These are phyloP conservation scores for Deilephila porcellus DNA, from an alignment of 2,888 invertebrate genomes.

Conservation along the genomic window DNA sequence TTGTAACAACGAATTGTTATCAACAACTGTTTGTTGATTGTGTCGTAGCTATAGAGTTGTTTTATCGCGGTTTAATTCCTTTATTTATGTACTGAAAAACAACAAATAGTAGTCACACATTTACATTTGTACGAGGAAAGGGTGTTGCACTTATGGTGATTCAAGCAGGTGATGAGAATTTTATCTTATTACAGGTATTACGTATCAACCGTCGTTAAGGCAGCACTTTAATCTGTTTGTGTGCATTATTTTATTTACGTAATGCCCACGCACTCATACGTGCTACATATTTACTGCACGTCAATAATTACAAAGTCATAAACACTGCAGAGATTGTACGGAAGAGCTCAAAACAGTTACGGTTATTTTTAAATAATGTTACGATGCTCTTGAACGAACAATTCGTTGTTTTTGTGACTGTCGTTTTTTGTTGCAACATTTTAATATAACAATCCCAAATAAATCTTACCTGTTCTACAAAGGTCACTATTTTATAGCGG, in stretches of 20 bases:
- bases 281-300: neutral
- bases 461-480: conserved; percentile 47
- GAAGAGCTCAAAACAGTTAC: neutral
- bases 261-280: neutral
- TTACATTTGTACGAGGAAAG: conserved; percentile 38
- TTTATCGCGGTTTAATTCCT: conserved; percentile 4
- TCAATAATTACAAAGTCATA: conserved; percentile 9
- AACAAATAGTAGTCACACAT: neutral
- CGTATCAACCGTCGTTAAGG: conserved; percentile 45
- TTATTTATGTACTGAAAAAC: conserved; percentile 33
- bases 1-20: neutral
- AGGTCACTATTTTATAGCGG: conserved; percentile 49
- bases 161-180: conserved; percentile 52
- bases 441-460: conserved; percentile 33
- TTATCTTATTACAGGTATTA: conserved; percentile 63
- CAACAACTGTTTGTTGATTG: neutral
- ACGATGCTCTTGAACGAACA: conserved; percentile 10
- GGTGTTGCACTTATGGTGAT: conserved; percentile 61
- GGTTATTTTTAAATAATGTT: conserved; percentile 17
- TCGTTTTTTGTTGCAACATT: conserved; percentile 26
- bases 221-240: conserved; percentile 31
- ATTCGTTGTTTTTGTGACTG: conserved; percentile 17
- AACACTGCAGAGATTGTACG: neutral
- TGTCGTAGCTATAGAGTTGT: neutral
- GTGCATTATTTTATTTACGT: conserved; percentile 31